phyloP scores from a whole-genome alignment of 2,797 vertebrate genomes.

The Ibycter americanus region DNA sequence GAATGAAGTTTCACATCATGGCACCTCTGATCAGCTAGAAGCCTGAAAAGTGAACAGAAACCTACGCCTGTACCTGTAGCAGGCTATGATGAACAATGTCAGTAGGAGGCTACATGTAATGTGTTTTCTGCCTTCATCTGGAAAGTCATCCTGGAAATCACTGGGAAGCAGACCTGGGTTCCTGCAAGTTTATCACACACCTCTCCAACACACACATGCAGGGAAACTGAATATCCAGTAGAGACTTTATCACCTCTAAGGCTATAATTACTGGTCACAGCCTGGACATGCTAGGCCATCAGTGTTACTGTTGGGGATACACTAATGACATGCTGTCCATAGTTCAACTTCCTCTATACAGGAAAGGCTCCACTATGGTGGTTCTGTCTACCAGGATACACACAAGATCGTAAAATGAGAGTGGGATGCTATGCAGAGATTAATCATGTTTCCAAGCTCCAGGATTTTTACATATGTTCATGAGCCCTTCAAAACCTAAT shows the following conservation, averaged over 20 bases:
- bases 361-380: not conserved
- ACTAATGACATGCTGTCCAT: fast-evolving
- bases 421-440: not conserved
- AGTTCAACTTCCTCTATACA: not conserved
- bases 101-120: not conserved
- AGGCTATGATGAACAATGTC: not conserved
- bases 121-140: not conserved
- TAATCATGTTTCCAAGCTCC: not conserved
- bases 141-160: not conserved
- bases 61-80: not conserved
- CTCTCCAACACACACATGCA: not conserved
- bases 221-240: not conserved
- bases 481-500: not conserved
- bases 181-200: not conserved
- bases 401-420: not conserved
- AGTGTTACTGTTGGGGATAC: not conserved
- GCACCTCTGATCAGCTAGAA: not conserved
- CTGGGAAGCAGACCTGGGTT: not conserved
- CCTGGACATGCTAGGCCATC: not conserved
- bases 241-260: not conserved
- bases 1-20: not conserved
- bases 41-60: not conserved
- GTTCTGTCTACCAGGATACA: not conserved
- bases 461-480: not conserved
- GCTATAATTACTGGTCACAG: not conserved